These are phyloP conservation scores for Ormyrus labotus DNA, from an alignment of 2,888 invertebrate species.

Conservation along the genomic window DNA sequence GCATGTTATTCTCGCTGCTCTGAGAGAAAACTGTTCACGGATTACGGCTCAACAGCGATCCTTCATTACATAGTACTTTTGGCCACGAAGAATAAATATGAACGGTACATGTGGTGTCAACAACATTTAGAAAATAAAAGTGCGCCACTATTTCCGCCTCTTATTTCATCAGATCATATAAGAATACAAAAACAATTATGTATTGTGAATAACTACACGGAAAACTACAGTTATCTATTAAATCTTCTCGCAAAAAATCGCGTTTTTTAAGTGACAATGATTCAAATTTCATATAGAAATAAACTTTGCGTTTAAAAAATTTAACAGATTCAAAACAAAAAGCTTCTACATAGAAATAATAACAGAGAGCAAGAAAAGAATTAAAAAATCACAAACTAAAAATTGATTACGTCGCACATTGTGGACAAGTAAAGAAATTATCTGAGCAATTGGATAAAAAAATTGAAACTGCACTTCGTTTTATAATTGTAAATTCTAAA, in stretches of 20 bases:
- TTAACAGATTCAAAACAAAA: slow-evolving; percentile 7
- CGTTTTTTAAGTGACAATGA: slow-evolving; percentile 27
- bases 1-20: slow-evolving; percentile 67
- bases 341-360: slow-evolving; percentile 3
- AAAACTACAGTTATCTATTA: slow-evolving; percentile 28
- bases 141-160: slow-evolving; percentile 41
- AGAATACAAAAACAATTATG: slow-evolving; percentile 3
- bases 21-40: slow-evolving; percentile 68
- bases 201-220: background rate
- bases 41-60: slow-evolving; percentile 54
- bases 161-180: slow-evolving; percentile 41
- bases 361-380: slow-evolving; percentile 43
- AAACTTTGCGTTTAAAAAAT: slow-evolving; percentile 36
- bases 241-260: slow-evolving; percentile 13
- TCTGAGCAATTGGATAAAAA: slow-evolving; percentile 3
- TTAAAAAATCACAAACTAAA: slow-evolving; percentile 35
- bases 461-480: slow-evolving; percentile 19
- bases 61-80: slow-evolving; percentile 60
- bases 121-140: slow-evolving; percentile 43
- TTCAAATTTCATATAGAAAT: slow-evolving; percentile 4
- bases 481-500: slow-evolving; percentile 39
- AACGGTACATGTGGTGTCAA: slow-evolving; percentile 49
- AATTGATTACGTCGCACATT: slow-evolving; percentile 9
- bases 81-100: slow-evolving; percentile 63
- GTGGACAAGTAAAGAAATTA: background rate